Evolutionary conservation across 2,113 vertebrate species (phyloP), one percentile per base, ranked within the genome.

Genomic region (Ursus arctos): DNA sequence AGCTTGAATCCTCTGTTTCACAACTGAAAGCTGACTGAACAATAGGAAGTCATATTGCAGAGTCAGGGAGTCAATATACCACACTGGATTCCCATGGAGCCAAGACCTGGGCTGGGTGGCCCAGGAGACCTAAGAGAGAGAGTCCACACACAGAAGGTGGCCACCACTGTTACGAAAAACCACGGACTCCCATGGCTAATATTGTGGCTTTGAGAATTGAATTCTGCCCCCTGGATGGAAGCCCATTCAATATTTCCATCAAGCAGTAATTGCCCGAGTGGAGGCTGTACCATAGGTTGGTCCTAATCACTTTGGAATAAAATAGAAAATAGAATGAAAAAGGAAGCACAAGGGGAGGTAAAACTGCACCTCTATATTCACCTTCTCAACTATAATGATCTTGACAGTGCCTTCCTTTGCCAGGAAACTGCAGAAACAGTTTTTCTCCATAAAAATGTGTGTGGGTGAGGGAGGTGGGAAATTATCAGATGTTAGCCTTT

Each of bases 401-500:
- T 91, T 92, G 65, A 57, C 22, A 93, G n/a, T 10, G 22, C 21
- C 59, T 91, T 95, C 79, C 79, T 90, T 87, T 94, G 43, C 86
- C 95, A 96, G 65, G 16, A 85, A 97, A 65, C 21, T 59, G 13
- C 40, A 95, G 87, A 92, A 94, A 85, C 7, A 49, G 86, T 59
- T 97, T 89, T 95, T 93, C 79, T 67, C 53, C 59, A n/a, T 59
- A 96, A 96, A 82, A 51, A 21, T 26, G 0, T 65, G 51, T 82
- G 49, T 92, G 77, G 71, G 33, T 19, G n/a, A 36, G 0, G 40
- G 36, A 97, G 82, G 71, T 61, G 11, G 74, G 88, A 12, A 72
- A 22, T 22, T 97, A 91, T 97, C 87, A 95, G 72, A 96, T 91
- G 33, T 59, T 81, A 86, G 28, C 43, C 65, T 93, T 97, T 98